Evolutionary conservation across 2,888 invertebrate genomes (phyloP).

Genomic region (Caenorhabditis japonica): DNA sequence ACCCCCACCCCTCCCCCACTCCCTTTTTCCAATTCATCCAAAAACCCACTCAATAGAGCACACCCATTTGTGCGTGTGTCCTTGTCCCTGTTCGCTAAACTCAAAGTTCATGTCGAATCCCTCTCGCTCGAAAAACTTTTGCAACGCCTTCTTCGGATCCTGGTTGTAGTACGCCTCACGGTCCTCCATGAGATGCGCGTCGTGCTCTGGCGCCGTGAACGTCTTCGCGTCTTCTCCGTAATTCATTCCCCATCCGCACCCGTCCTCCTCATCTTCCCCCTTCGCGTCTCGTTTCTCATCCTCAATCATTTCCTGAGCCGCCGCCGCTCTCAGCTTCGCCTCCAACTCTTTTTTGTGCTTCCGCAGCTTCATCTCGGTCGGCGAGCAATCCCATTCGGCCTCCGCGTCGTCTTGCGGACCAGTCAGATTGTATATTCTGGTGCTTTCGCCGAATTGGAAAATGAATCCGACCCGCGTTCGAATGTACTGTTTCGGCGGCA

Average conservation of each 20-base stretch:
- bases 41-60: conserved; percentile 83
- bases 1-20: background rate
- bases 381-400: conserved; percentile 86
- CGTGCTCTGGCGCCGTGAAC: conserved; percentile 34
- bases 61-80: conserved; percentile 85
- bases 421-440: conserved; percentile 69
- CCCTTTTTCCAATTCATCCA: background rate
- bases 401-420: conserved; percentile 90
- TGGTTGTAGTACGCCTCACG: conserved; percentile 90
- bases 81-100: conserved; percentile 87
- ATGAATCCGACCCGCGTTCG: conserved; percentile 90
- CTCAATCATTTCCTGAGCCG: conserved; percentile 53
- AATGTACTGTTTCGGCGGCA: conserved; percentile 84
- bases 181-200: conserved; percentile 70
- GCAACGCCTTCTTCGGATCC: conserved; percentile 93
- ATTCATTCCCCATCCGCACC: conserved; percentile 94
- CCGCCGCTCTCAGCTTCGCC: conserved; percentile 60
- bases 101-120: conserved; percentile 84
- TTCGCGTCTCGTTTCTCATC: conserved; percentile 76
- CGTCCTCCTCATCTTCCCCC: conserved; percentile 79
- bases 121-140: conserved; percentile 94
- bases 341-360: conserved; percentile 71
- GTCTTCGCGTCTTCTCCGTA: conserved; percentile 57
- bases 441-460: conserved; percentile 85
- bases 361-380: conserved; percentile 77